These are phyloP conservation scores for Euschistus heros DNA, from an alignment of 1,140 invertebrate species.

Conservation along the genomic window DNA sequence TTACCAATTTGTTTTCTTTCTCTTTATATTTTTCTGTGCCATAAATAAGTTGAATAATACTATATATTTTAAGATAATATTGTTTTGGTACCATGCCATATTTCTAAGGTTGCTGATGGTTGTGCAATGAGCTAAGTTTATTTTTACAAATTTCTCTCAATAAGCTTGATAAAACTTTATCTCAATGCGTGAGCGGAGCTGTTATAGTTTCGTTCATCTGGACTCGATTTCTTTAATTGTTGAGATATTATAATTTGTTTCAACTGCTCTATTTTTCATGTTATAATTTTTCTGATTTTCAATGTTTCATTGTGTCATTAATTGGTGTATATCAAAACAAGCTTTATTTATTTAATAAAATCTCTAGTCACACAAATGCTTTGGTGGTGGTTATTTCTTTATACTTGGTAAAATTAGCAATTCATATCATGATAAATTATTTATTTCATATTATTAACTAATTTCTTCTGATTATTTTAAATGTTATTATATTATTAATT, in stretches of 20 bases:
- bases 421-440: not conserved
- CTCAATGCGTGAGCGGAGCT: too few species aligned
- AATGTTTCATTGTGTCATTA: too few species aligned
- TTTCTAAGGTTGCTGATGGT: not conserved
- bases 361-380: slow-evolving; percentile 21
- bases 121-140: not conserved
- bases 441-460: too few species aligned
- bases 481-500: too few species aligned
- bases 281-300: too few species aligned
- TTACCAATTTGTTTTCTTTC: not conserved
- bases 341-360: slow-evolving; percentile 26
- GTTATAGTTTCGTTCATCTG: too few species aligned
- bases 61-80: not conserved
- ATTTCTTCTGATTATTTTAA: too few species aligned
- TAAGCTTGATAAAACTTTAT: too few species aligned
- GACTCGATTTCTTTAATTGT: too few species aligned
- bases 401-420: slow-evolving; percentile 11
- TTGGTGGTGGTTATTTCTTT: slow-evolving; percentile 22
- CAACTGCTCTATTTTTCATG: too few species aligned
- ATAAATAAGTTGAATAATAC: not conserved
- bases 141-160: too few species aligned
- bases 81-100: slow-evolving; percentile 1
- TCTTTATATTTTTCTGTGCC: slow-evolving; percentile 1
- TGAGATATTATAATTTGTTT: too few species aligned
- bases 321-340: not conserved